A percentile compares a stretch with the other conserved stretches of the same genome.
These are phyloP conservation scores for Condylura cristata DNA, from an alignment of 2,113 vertebrate species.

Conservation along the genomic window DNA sequence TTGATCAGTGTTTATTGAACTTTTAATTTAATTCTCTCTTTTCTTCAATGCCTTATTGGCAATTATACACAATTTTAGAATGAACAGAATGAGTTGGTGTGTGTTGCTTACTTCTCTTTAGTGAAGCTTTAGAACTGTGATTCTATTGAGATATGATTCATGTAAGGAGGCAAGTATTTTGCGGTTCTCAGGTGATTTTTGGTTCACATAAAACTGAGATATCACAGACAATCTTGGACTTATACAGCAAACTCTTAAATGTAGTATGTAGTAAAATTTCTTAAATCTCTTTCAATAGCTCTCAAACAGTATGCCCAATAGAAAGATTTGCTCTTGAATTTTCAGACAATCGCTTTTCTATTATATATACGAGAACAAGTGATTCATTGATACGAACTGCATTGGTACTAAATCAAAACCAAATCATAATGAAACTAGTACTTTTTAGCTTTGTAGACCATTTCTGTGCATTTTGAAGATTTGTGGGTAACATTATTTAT, in stretches of 20 bases:
- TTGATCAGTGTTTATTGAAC: slow-evolving; percentile 89
- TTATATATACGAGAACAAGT: background rate
- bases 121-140: slow-evolving; percentile 54
- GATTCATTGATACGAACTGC: slow-evolving; percentile 30
- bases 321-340: slow-evolving; percentile 48
- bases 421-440: slow-evolving; percentile 28
- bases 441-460: slow-evolving; percentile 5
- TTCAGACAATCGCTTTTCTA: slow-evolving; percentile 23
- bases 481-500: slow-evolving; percentile 64
- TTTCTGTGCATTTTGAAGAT: slow-evolving; percentile 52
- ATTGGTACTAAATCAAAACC: background rate
- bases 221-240: slow-evolving; percentile 67
- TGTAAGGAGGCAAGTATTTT: slow-evolving; percentile 53
- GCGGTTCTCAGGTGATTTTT: slow-evolving; percentile 69
- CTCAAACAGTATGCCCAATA: background rate
- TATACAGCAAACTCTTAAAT: slow-evolving; percentile 63
- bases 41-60: slow-evolving; percentile 85
- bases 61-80: slow-evolving; percentile 83
- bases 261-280: slow-evolving; percentile 6
- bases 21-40: slow-evolving; percentile 90
- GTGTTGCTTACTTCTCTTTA: slow-evolving; percentile 68
- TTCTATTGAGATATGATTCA: slow-evolving; percentile 28
- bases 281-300: slow-evolving; percentile 31
- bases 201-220: slow-evolving; percentile 62
- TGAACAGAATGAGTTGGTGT: slow-evolving; percentile 67